phyloP scores from a whole-genome alignment of 2,888 invertebrate species.

The Lutraria lutraria region DNA sequence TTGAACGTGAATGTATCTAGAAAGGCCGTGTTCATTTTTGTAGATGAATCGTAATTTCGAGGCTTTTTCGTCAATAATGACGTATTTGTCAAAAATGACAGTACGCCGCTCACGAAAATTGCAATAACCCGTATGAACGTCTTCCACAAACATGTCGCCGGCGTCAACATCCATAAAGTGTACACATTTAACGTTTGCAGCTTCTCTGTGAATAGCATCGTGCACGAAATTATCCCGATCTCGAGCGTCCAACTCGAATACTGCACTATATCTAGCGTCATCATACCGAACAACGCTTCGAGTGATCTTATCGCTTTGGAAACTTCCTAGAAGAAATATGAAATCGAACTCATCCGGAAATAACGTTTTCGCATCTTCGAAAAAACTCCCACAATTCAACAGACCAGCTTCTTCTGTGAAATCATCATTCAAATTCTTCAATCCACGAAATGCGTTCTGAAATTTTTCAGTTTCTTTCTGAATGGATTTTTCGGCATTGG shows the following conservation, averaged over 20 bases:
- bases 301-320: neutral
- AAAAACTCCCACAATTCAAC: constrained; percentile 37
- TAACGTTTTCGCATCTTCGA: constrained; percentile 31
- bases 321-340: constrained; percentile 34
- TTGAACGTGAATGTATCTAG: constrained; percentile 38
- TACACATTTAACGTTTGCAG: constrained; percentile 4
- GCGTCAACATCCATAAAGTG: constrained; percentile 37
- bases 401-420: constrained; percentile 14
- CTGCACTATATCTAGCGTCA: constrained; percentile 30
- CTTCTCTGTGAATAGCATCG: constrained; percentile 23
- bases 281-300: constrained; percentile 36
- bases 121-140: constrained; percentile 20
- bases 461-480: constrained; percentile 19
- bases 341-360: constrained; percentile 46
- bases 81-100: constrained; percentile 35
- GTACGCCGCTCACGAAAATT: constrained; percentile 27
- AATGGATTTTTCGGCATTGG: neutral
- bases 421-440: constrained; percentile 20
- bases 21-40: constrained; percentile 30
- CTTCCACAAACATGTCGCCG: constrained; percentile 25
- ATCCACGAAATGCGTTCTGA: constrained; percentile 28
- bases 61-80: constrained; percentile 43
- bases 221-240: constrained; percentile 38
- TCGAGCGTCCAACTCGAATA: constrained; percentile 26
- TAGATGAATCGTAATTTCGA: constrained; percentile 41